Conservation (phyloP, 2,113 vertebrate genomes). For the Monarcha castaneiventris region DNA sequence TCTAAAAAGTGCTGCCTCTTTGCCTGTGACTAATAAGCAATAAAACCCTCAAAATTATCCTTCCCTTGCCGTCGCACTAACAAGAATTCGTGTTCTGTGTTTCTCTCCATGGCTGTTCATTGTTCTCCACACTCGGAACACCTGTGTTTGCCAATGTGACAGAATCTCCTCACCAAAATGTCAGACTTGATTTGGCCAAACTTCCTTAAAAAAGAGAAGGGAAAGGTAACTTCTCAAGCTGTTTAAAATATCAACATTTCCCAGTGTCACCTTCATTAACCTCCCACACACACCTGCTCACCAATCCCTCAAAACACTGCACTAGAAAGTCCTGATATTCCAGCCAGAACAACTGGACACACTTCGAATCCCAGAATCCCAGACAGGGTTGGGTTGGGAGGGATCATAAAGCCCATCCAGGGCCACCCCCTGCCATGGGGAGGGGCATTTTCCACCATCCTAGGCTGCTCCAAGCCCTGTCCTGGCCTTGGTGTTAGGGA, state of each 20-base stretch:
- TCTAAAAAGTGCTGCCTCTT: not conserved
- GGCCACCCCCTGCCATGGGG: not conserved
- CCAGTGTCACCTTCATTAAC: not conserved
- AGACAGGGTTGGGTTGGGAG: not conserved
- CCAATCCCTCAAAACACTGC: not conserved
- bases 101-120: not conserved
- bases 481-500: not conserved
- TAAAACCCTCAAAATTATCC: not conserved
- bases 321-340: not conserved
- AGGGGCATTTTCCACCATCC: not conserved
- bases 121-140: not conserved
- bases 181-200: not conserved
- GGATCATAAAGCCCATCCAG: not conserved
- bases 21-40: not conserved
- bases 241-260: not conserved
- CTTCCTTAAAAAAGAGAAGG: not conserved
- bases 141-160: not conserved
- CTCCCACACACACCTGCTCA: not conserved
- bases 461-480: not conserved
- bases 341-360: not conserved
- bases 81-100: not conserved
- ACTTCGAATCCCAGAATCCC: not conserved
- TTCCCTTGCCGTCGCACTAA: not conserved
- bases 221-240: not conserved
- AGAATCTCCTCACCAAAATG: not conserved